Conservation (phyloP, 2,113 vertebrate genomes). For the Gymnorhina tibicen region DNA sequence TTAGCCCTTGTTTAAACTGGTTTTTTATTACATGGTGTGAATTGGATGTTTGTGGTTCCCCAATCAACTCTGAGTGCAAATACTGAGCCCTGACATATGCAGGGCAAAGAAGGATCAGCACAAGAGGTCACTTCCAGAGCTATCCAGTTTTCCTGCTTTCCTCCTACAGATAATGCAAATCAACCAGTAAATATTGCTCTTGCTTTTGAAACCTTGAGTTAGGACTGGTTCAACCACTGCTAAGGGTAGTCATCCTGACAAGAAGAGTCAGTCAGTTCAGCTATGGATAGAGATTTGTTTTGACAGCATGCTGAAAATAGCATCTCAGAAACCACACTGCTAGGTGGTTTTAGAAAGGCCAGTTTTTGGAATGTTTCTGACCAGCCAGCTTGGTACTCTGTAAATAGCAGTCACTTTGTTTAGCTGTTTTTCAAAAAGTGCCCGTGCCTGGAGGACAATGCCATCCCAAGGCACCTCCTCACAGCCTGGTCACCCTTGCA, state of each 20-base stretch:
- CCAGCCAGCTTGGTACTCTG: background rate
- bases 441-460: background rate
- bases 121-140: background rate
- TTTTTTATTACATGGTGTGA: background rate
- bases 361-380: background rate
- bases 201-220: background rate
- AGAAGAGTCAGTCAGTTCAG: conserved; percentile 3
- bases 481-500: background rate
- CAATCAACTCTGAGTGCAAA: background rate
- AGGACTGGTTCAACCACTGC: background rate
- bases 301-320: conserved; percentile 45
- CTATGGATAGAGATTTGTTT: conserved; percentile 28
- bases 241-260: background rate
- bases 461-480: background rate
- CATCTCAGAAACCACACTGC: conserved; percentile 2
- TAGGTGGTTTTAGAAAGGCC: background rate
- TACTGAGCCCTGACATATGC: background rate
- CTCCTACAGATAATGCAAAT: background rate
- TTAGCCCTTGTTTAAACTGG: background rate
- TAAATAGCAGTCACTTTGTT: background rate
- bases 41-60: background rate
- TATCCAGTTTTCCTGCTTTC: background rate
- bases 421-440: background rate
- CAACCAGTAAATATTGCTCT: background rate
- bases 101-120: background rate